These are phyloP conservation scores for Branchellion lobata DNA, from an alignment of 2,888 invertebrate species.

Conservation along the genomic window DNA sequence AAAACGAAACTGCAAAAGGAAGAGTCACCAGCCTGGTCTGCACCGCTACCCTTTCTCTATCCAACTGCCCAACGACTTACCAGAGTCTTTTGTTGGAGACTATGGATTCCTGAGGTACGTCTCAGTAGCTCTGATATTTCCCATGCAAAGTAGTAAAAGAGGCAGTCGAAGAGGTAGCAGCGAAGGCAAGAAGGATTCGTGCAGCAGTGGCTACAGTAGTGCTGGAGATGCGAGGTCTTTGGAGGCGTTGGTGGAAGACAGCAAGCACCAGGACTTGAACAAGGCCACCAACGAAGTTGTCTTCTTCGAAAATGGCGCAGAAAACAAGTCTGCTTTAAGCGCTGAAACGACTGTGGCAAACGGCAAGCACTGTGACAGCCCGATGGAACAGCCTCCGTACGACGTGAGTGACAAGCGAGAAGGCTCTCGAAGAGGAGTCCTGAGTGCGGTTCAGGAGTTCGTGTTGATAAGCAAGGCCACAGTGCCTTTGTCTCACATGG, in stretches of 20 bases:
- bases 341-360: neutral
- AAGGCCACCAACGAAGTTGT: neutral
- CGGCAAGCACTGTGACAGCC: no score
- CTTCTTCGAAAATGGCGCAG: neutral
- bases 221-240: neutral
- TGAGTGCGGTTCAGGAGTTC: neutral
- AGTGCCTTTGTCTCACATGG: neutral
- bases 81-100: slow-evolving; percentile 39
- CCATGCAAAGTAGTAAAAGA: no score
- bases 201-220: slow-evolving; percentile 14
- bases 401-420: no score
- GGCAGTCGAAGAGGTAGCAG: neutral
- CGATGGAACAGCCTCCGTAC: no score
- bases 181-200: neutral
- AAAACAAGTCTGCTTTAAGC: neutral
- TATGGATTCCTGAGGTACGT: slow-evolving; percentile 39
- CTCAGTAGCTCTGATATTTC: slow-evolving; percentile 1
- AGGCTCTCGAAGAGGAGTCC: neutral
- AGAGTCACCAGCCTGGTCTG: no score
- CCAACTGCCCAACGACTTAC: slow-evolving; percentile 39
- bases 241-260: no score
- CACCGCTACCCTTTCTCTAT: slow-evolving; percentile 40
- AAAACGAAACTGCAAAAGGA: no score
- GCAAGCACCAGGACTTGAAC: neutral
- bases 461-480: neutral